Percentiles rank a stretch among this genome's conserved stretches.
These are phyloP conservation scores for Alligator sinensis DNA, from an alignment of 2,113 vertebrate genomes.

Conservation along the genomic window DNA sequence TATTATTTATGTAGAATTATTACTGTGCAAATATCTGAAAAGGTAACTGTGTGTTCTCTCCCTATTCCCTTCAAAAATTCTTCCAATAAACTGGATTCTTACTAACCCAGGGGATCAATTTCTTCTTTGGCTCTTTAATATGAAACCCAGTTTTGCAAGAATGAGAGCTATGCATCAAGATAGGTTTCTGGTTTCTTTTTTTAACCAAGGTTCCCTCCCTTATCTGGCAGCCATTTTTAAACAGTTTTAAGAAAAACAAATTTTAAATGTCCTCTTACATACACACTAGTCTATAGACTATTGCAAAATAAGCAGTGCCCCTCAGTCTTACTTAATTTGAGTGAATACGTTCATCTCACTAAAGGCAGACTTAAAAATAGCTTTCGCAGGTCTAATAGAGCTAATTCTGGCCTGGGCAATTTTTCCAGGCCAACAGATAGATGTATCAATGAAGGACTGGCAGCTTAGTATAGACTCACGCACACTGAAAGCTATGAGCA, in stretches of 20 bases:
- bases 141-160: background rate
- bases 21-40: background rate
- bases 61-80: background rate
- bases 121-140: background rate
- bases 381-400: slow-evolving; percentile 68
- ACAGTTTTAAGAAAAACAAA: slow-evolving; percentile 7
- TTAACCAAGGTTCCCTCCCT: slow-evolving; percentile 38
- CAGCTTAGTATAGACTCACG: slow-evolving; percentile 26
- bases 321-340: background rate
- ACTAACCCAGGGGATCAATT: background rate
- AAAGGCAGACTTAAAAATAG: slow-evolving; percentile 69
- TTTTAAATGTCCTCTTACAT: background rate
- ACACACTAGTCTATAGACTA: slow-evolving; percentile 16
- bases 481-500: slow-evolving; percentile 34
- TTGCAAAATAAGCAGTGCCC: background rate
- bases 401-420: slow-evolving; percentile 61
- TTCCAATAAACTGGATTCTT: background rate
- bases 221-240: background rate
- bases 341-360: slow-evolving; percentile 53
- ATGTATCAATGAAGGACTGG: slow-evolving; percentile 16
- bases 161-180: background rate
- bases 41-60: background rate
- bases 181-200: background rate
- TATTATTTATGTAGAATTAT: accelerated
- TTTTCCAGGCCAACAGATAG: slow-evolving; percentile 64